Conservation (phyloP, 1,140 invertebrate species). For the Drosophila simulans region DNA sequence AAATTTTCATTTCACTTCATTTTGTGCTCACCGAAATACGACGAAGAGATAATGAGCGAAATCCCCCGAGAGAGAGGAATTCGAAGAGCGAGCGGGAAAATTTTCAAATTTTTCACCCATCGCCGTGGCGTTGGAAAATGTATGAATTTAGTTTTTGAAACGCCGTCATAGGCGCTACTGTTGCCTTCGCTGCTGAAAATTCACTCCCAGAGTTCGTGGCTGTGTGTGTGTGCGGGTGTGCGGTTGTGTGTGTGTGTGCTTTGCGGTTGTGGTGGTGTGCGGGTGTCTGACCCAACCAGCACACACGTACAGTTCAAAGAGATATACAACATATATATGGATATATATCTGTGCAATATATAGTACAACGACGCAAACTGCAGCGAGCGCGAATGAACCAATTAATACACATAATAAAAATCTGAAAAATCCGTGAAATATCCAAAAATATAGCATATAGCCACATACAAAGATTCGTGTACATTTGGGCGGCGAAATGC, state of each 20-base stretch:
- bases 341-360: conserved; percentile 5
- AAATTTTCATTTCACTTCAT: conserved; percentile 60
- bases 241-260: conserved; percentile 1
- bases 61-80: conserved; percentile 6
- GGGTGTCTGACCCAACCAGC: conserved; percentile 41
- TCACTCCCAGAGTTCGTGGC: conserved; percentile 13
- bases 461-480: conserved; percentile 18
- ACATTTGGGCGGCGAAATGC: conserved; percentile 39
- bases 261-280: conserved; percentile 37
- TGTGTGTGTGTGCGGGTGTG: conserved; percentile 2
- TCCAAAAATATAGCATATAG: conserved; percentile 31
- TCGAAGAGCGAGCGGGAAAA: conserved; percentile 34
- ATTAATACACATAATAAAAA: conserved; percentile 58
- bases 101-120: conserved; percentile 67
- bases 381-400: conserved; percentile 42
- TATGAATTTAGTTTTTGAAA: conserved; percentile 82
- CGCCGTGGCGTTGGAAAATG: conserved; percentile 70
- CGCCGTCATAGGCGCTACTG: conserved; percentile 77
- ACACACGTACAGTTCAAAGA: conserved; percentile 13
- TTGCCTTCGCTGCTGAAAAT: conserved; percentile 45
- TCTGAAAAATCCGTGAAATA: conserved; percentile 40
- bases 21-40: conserved; percentile 6
- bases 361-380: conserved; percentile 28
- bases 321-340: background rate
- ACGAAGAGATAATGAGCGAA: conserved; percentile 28